Evolutionary conservation across 2,797 vertebrate species (phyloP), one percentile per base, ranked within the genome.

Genomic region (Bryconaethiops microstoma): DNA sequence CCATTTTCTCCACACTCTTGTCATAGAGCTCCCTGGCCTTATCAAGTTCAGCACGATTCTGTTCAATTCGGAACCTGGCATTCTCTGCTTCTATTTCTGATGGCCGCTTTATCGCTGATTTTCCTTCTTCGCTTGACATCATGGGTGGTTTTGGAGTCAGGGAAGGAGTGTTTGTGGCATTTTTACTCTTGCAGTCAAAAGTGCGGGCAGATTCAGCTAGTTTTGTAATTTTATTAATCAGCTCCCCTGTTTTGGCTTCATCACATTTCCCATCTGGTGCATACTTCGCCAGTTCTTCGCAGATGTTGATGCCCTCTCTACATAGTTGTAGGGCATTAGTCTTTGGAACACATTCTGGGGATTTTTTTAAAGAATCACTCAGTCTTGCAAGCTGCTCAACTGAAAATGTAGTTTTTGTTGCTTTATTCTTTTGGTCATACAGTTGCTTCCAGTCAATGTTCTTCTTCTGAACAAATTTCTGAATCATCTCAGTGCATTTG

Each of bases 111-210:
- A 48, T 64, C 65, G 7, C 65, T 5, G 16, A 70, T 19, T 21
- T 65, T 21, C 45, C 25, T 13, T 72, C 35, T 2, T 55, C 54
- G 59, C 82, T 74, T 5, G 50, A 55, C 63, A 88, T 7, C 5
- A 86, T 85, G 0, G 88, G 87, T 7, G 85, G 79, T 29, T 68
- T 79, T 19, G 77, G 42, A 0, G 48, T 1, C 29, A 89, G 76
- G 7, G 82, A 63, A 1, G 82, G 63, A 50, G 86, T 48, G 10
- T 48, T 59, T 55, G 69, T 84, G 10, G 35, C 6, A 9, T 35
- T 6, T 67, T 82, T 82, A 23, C 80, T 79, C 42, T 79, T 62
- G 12, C 57, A 65, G 65, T 83, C 82, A 77, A 87, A 86, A 2
- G 3, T 84, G 10, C 29, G n/a, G 21, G 76, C 76, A 50, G 62